Evolutionary conservation across 2,888 invertebrate species (phyloP), one percentile per base, ranked within the genome.

Genomic region (Lomographa bimaculata): DNA sequence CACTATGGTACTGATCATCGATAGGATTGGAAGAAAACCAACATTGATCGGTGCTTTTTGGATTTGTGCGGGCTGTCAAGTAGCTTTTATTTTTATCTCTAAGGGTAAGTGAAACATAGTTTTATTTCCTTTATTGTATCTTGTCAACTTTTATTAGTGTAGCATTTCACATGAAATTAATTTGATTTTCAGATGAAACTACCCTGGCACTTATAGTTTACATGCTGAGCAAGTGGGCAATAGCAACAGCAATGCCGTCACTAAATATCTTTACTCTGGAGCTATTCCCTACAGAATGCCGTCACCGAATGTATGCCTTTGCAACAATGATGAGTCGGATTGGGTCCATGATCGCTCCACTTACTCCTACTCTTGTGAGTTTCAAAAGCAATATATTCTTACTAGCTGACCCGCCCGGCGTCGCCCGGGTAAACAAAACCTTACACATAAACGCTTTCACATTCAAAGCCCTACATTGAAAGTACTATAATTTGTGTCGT

Each of bases 11-110:
- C 0, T 28, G 4, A 45, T 49, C 1, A 43, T 57, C 3, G 39
- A 58, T 16, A 45, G 51, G 2, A 47, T 57, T 4, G 14, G 14
- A 3, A 2, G 14, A 4, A 14, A 14, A 14, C 14, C 14, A 14
- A 14, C 4, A 3, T 1, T 7, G 2, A 20, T 20, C n/a, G 1
- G 4, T 7, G 1, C 20, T 1, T 7, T 20, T 7, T 20, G 20
- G 20, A 2, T 20, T 1, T 20, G 20, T 7, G 7, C 20, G 2
- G 20, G 4, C 7, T 20, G 14, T 4, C 14, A 14, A 14, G 4
- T 14, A 3, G 14, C 3, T 14, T 4, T 14, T 3, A 14, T 14
- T 14, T 14, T 14, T 14, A 14, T 14, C 4, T 4, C 14, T 14
- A 14, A 14, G 2, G 14, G 14, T 14, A 4, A 14, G 14, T 14